Evolutionary conservation across 2,888 invertebrate genomes (phyloP), one percentile per base, ranked within the genome.

Genomic region (Oligia strigilis): DNA sequence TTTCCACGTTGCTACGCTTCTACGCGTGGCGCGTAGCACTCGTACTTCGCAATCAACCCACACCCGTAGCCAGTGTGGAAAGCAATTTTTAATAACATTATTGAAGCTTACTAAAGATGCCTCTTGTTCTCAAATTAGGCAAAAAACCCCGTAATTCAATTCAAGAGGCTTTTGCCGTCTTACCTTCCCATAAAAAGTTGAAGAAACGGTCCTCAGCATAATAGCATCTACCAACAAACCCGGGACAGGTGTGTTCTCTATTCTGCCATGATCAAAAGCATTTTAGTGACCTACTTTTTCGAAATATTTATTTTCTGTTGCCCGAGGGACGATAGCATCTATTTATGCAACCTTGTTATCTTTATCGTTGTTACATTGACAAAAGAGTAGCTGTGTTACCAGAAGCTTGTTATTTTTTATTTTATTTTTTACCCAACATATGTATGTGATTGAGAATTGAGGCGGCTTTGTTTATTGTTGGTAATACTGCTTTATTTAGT

Each of bases 261-360:
- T 81, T 83, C 29, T 17, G 46, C 67, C 70, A 78, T 81, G 81
- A 85, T 87, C 82, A 83, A 79, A 77, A 82, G 73, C 77, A 83
- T 83, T 87, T 88, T 85, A 72, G 84, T 85, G 90, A 90, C 90
- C 90, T 86, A 90, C 84, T 87, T 90, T 86, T 79, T 76, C 78
- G 73, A 81, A 78, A 87, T 90, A 88, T 88, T 89, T 89, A 82
- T 89, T 83, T 87, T 87, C 78, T 76, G 81, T 72, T 72, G 82
- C 83, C 82, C 78, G 55, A 75, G 79, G 82, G 85, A 88, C 87
- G 90, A 89, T 91, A 82, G 77, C 77, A 84, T 87, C 90, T 89
- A 88, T 88, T 90, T 90, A 88, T 87, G 85, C 81, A 81, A 85
- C 83, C 90, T 90, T 90, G 91, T 91, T 91, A 91, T 90, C 90